A percentile compares a stretch with the other conserved stretches of the same genome.
Conservation (phyloP, 1,140 invertebrate species). For the Magallana gigas region DNA sequence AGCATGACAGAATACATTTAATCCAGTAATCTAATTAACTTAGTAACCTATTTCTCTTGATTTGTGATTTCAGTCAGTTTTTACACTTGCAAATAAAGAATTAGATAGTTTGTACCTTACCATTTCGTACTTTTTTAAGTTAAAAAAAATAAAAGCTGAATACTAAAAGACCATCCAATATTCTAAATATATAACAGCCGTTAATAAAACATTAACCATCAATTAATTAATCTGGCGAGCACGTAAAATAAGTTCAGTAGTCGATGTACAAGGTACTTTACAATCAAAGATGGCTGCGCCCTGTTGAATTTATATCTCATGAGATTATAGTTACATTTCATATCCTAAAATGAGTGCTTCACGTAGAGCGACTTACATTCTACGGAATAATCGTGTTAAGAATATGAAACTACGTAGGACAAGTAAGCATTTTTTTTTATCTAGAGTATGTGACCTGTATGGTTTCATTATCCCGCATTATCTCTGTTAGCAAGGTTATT, state of each 20-base stretch:
- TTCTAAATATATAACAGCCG: too few relatives aligned
- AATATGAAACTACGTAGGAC: constrained; percentile 19
- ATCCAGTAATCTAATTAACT: too few relatives aligned
- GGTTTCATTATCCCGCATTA: not conserved
- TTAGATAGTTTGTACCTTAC: not conserved
- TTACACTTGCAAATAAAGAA: not conserved
- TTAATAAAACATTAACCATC: too few relatives aligned
- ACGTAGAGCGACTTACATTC: not conserved
- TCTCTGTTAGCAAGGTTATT: too few relatives aligned
- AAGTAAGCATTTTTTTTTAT: not conserved
- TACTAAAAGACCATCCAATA: too few relatives aligned
- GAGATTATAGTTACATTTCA: too few relatives aligned
- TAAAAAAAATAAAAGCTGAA: too few relatives aligned
- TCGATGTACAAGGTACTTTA: too few relatives aligned
- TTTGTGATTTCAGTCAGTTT: not conserved
- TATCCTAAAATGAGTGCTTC: not conserved
- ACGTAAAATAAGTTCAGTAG: too few relatives aligned
- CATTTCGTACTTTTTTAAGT: not conserved
- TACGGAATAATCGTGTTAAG: constrained; percentile 30
- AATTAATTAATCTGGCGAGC: too few relatives aligned
- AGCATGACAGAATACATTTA: too few relatives aligned
- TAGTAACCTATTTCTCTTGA: too few relatives aligned
- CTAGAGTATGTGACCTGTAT: not conserved
- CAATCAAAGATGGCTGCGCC: constrained; percentile 3
- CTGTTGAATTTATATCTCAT: not conserved